Conservation (phyloP, 2,888 invertebrate species). For the Andrena camellia region DNA sequence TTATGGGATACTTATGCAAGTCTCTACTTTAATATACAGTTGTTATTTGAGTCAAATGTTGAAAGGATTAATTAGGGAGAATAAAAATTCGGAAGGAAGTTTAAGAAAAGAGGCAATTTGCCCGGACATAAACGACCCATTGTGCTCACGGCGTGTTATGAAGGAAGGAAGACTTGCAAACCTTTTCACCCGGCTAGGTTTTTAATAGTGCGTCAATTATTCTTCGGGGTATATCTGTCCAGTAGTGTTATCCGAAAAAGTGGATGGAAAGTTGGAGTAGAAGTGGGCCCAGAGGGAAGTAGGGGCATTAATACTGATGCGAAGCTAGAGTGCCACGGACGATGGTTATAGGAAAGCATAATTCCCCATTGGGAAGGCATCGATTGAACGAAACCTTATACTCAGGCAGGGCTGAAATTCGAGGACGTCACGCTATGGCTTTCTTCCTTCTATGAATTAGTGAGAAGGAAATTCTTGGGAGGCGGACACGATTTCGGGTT, state of each 20-base stretch:
- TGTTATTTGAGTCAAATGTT: too few species aligned
- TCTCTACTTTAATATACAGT: too few species aligned
- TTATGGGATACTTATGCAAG: too few species aligned
- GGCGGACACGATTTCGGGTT: conserved; percentile 44
- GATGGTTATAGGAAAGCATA: conserved; percentile 26
- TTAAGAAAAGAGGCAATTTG: too few species aligned
- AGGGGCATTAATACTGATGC: conserved; percentile 28
- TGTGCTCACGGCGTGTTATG: too few species aligned
- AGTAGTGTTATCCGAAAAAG: neutral
- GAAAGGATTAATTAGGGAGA: too few species aligned
- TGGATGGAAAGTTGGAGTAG: neutral
- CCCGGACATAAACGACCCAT: too few species aligned
- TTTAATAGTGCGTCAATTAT: too few species aligned
- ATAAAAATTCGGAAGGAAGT: too few species aligned
- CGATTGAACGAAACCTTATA: conserved; percentile 69
- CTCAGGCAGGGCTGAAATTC: conserved; percentile 61
- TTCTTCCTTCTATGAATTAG: conserved; percentile 67
- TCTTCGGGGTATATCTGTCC: neutral
- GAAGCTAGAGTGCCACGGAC: conserved; percentile 19
- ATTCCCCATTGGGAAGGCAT: conserved; percentile 57
- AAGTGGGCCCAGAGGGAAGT: neutral
- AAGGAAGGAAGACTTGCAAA: too few species aligned
- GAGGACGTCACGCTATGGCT: conserved; percentile 65
- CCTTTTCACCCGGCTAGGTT: too few species aligned
- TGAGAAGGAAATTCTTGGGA: conserved; percentile 66